Conservation (phyloP, 2,797 vertebrate species). For the Botia kubotai region DNA sequence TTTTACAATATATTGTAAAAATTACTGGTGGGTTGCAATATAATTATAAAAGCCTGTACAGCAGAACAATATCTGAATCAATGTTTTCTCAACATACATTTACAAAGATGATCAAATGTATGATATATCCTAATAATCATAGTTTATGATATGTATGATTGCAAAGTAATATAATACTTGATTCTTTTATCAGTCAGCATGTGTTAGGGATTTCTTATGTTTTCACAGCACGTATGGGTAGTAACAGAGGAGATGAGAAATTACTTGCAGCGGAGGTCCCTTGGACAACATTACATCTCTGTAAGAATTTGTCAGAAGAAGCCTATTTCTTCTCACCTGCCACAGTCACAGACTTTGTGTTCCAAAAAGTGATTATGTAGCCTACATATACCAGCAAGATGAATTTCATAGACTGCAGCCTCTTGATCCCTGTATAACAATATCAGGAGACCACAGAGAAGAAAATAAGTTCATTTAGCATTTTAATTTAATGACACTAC, state of each 20-base stretch:
- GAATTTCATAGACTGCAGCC: constrained; percentile 31
- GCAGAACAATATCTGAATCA: no score
- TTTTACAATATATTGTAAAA: no score
- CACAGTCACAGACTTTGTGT: constrained; percentile 25
- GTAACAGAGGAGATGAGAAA: constrained; percentile 49
- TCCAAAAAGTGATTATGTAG: constrained; percentile 27
- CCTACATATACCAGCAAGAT: constrained; percentile 36
- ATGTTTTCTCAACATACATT: background rate
- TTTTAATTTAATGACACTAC: constrained; percentile 32
- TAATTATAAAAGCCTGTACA: no score
- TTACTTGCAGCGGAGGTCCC: constrained; percentile 52
- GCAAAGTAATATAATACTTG: constrained; percentile 7
- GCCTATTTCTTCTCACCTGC: constrained; percentile 50
- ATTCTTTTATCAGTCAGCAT: constrained; percentile 55
- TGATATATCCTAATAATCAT: background rate
- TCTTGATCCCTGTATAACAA: constrained; percentile 34
- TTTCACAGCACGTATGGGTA: constrained; percentile 45
- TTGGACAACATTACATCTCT: constrained; percentile 60
- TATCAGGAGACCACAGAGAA: constrained; percentile 9
- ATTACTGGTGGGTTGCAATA: no score
- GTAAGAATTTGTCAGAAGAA: constrained; percentile 44
- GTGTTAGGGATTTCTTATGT: constrained; percentile 51
- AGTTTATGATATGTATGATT: constrained; percentile 2
- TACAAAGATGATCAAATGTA: background rate
- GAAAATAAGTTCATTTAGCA: constrained; percentile 30